These are phyloP conservation scores for Hippolais icterina DNA, from an alignment of 2,113 vertebrate species.

Conservation along the genomic window DNA sequence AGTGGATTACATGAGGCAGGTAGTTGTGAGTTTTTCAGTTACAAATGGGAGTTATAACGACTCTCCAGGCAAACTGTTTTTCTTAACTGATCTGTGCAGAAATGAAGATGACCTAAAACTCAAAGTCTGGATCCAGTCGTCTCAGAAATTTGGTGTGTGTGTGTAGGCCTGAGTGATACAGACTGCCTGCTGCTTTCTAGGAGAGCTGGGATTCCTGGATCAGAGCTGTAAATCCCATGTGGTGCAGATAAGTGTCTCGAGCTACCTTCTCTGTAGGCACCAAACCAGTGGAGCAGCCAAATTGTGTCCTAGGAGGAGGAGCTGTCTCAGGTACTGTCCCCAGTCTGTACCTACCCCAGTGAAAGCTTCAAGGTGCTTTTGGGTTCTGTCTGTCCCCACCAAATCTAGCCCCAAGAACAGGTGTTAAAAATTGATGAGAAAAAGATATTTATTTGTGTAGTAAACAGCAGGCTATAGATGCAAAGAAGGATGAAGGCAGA, in stretches of 20 bases:
- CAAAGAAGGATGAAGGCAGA: background rate
- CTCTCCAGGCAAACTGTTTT: background rate
- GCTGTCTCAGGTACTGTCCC: background rate
- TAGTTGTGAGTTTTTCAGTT: background rate
- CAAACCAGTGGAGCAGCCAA: background rate
- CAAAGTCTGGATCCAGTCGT: background rate
- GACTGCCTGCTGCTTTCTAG: background rate
- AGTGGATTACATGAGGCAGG: background rate
- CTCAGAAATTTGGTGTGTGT: background rate
- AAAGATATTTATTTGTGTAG: background rate
- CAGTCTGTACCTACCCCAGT: rapidly evolving
- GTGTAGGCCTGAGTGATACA: background rate
- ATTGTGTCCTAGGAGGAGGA: background rate
- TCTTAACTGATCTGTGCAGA: background rate
- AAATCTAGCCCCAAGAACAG: background rate
- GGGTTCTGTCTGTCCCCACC: background rate
- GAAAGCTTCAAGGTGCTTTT: background rate
- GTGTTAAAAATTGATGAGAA: background rate
- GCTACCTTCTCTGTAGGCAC: background rate
- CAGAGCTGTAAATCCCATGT: background rate
- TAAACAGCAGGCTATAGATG: background rate
- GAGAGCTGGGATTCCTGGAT: background rate
- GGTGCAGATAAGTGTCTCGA: background rate
- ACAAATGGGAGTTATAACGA: background rate
- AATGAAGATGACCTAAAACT: background rate